Base-by-base conservation (phyloP, 2,888 invertebrate species). In the Shargacucullia verbasci region DNA sequence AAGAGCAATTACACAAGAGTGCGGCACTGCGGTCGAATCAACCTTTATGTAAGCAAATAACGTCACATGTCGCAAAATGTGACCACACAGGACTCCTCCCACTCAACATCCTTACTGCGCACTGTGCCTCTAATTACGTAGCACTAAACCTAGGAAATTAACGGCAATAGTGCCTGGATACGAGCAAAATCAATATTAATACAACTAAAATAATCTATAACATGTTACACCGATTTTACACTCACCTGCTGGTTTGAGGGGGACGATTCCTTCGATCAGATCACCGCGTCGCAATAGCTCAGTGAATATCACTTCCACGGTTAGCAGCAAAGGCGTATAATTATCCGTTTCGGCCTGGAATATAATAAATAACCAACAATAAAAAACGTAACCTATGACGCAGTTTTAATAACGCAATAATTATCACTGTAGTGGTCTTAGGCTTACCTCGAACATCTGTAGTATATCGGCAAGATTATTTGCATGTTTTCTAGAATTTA, bases 281-380 rank as follows among this genome's bases (percentile, higher is more conserved):
- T 96, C 96, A 34, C 95, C 95, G 60, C 96, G 94, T 81, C 95
- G 96, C 13, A 97, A 82, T 50, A 97, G 84, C 79, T 96, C 96
- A 15, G 94, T 94, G 82, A 97, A 97, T 80, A 97, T 95, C 41
- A 96, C 94, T 88, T 97, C 97, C 65, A 97, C 83, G 14, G 96
- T 96, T 45, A 96, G 94, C 73, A 97, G 90, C 66, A 96, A 94
- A 52, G 96, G 92, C 65, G 94, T 93, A 76, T 88, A 92, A 78
- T 93, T 92, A 59, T 91, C 92, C 25, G 90, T 87, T 78, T 90
- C 88, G 55, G 83, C 86, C 94, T 94, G 82, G 82, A 93, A 92
- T 76, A 59, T 75, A 74, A 78, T 67, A 70, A 76, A 71, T 72
- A 78, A 43, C 70, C 68, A 68, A 61, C 64, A 78, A 66, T 76